These are phyloP conservation scores for Motacilla tschutschensis DNA, from an alignment of 2,113 vertebrate species.

Conservation along the genomic window DNA sequence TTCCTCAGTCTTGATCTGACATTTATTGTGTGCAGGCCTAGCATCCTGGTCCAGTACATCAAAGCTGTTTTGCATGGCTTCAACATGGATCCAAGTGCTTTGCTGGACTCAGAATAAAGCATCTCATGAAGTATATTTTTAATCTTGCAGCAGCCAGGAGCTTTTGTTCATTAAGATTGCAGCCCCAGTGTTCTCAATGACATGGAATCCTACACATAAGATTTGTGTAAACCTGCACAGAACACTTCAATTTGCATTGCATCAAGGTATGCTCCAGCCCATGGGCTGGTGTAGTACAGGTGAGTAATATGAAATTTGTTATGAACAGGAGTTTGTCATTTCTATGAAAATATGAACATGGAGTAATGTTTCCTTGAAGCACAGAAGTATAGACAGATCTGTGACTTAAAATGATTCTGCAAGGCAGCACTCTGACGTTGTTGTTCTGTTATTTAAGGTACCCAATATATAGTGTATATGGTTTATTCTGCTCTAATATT, in stretches of 20 bases:
- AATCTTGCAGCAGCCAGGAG: not conserved
- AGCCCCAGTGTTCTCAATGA: not conserved
- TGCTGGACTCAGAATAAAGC: not conserved
- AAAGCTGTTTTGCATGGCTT: not conserved
- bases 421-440: not conserved
- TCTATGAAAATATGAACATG: not conserved
- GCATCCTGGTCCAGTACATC: not conserved
- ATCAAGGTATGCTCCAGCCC: not conserved
- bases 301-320: not conserved
- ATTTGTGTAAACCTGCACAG: not conserved
- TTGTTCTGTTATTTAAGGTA: not conserved
- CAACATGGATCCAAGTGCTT: not conserved
- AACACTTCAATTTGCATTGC: not conserved
- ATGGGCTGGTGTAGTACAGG: not conserved
- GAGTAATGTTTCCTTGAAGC: not conserved
- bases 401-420: not conserved
- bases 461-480: rapidly evolving
- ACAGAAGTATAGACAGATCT: not conserved
- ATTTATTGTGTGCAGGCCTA: not conserved
- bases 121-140: not conserved
- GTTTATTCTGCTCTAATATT: not conserved
- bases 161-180: not conserved
- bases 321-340: not conserved
- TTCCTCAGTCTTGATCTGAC: not conserved
- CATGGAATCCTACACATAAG: rapidly evolving